Percentiles rank a stretch among this genome's conserved stretches.
These are phyloP conservation scores for Hermaeophaga mercurialis DNA, from an alignment of 2,888 invertebrate genomes.

Conservation along the genomic window DNA sequence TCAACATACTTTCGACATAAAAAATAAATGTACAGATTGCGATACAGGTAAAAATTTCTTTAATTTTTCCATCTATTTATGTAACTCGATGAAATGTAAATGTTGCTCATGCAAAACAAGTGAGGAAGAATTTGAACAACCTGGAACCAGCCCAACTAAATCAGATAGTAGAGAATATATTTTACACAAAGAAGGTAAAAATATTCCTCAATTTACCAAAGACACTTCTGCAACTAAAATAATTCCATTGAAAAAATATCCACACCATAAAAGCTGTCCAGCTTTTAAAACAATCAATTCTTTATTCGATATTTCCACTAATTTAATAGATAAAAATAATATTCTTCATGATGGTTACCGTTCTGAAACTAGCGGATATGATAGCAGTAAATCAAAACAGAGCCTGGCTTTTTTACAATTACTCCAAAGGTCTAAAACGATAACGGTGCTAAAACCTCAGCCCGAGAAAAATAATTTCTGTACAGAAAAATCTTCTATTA, in stretches of 20 bases:
- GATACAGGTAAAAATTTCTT: slow-evolving; percentile 13
- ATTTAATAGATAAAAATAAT: too few relatives aligned
- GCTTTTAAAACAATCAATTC: slow-evolving; percentile 2
- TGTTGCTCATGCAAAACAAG: background rate
- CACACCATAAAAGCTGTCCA: slow-evolving; percentile 31
- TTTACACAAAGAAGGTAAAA: too few relatives aligned
- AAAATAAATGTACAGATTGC: slow-evolving; percentile 5
- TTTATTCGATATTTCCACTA: slow-evolving; percentile 23
- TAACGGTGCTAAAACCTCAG: slow-evolving; percentile 39
- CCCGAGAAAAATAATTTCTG: slow-evolving; percentile 12
- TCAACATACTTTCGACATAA: background rate
- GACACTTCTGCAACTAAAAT: too few relatives aligned
- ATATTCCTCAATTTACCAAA: too few relatives aligned
- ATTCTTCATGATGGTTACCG: too few relatives aligned
- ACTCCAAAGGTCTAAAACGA: slow-evolving; percentile 42
- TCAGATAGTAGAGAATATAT: too few relatives aligned
- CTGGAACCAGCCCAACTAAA: too few relatives aligned
- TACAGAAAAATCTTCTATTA: background rate
- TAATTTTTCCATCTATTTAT: slow-evolving; percentile 19
- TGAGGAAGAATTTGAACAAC: background rate
- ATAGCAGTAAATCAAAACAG: slow-evolving; percentile 38
- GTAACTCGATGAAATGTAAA: slow-evolving; percentile 13
- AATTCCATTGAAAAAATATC: too few relatives aligned
- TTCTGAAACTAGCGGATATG: slow-evolving; percentile 44
- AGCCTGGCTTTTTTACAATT: slow-evolving; percentile 34